Percentiles rank a stretch among this genome's conserved stretches.
Evolutionary conservation across 2,888 invertebrate genomes (phyloP).

Genomic region (Barypeithes pellucidus): DNA sequence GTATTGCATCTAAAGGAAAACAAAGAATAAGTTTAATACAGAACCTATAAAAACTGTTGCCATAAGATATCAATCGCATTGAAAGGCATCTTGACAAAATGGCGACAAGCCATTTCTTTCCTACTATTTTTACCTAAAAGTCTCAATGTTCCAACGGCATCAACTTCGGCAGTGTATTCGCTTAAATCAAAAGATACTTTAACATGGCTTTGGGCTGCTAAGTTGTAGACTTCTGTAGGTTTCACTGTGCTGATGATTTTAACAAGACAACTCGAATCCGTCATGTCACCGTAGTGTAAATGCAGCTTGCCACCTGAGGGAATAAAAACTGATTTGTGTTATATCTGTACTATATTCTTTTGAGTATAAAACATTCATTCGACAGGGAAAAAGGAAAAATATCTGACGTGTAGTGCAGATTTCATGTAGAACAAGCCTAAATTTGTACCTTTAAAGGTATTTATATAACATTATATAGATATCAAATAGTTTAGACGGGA

Average conservation of each 20-base stretch:
- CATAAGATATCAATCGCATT: not conserved
- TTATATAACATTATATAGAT: no score
- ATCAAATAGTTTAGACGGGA: no score
- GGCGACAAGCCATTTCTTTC: not conserved
- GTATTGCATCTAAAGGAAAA: slow-evolving; percentile 84
- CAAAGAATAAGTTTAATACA: not conserved
- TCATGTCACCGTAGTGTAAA: slow-evolving; percentile 98
- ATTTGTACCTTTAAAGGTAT: no score
- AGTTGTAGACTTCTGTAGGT: slow-evolving; percentile 97
- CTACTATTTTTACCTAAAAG: slow-evolving; percentile 68
- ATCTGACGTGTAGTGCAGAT: no score
- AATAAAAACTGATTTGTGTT: slow-evolving; percentile 62
- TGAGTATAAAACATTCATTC: no score
- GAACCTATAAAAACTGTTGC: no score
- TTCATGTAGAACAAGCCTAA: no score
- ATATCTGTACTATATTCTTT: no score
- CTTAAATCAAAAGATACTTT: slow-evolving; percentile 99
- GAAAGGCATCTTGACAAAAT: slow-evolving; percentile 1
- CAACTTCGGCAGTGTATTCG: slow-evolving; percentile 99
- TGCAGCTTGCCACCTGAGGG: slow-evolving; percentile 81
- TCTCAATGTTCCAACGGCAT: slow-evolving; percentile 94
- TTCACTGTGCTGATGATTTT: slow-evolving; percentile 84
- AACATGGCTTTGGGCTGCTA: slow-evolving; percentile 99
- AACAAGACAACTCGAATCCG: slow-evolving; percentile 95
- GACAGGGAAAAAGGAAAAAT: no score